Evolutionary conservation across 2,888 invertebrate species (phyloP), one percentile per base, ranked within the genome.

Genomic region (Metacarcinus magister): DNA sequence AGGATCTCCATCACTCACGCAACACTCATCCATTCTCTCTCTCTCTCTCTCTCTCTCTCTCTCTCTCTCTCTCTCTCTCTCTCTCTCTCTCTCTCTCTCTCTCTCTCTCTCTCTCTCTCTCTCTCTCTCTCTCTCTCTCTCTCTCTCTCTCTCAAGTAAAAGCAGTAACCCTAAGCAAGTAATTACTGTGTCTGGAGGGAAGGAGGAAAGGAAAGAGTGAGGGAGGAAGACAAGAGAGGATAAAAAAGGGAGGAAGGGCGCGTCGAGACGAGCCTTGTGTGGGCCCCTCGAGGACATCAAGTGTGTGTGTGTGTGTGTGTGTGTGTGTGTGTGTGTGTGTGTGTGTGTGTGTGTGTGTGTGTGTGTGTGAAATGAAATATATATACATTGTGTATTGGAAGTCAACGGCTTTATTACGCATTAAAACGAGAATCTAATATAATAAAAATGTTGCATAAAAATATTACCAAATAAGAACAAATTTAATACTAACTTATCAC

Each of bases 301-400:
- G 75, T 75, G 75, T 75, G 75, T 75, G 75, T 75, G 75, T 75
- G 75, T 75, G 75, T 75, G 75, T 75, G 75, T 75, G 75, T 60
- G 75, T 75, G 75, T 75, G 75, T 75, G 75, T 75, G 75, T 75
- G 75, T 75, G 75, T 75, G 75, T 75, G 75, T 75, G 75, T 75
- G 75, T 75, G 75, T 75, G 75, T 75, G 75, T 28, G 75, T 75
- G 75, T 28, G 75, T 75, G 75, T 75, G 75, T 28, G 75, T 75
- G 75, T 67, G 67, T 67, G 39, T 39, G 8, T 39, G 39, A 39
- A 39, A 39, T n/a, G n/a, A n/a, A n/a, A n/a, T n/a, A n/a, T 39
- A 39, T 39, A 39, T 39, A 39, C 39, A 39, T 39, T 39, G 2
- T 16, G 54, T 60, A 19, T 23, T 23, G 19, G 16, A 3, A 3